Evolutionary conservation across 2,113 vertebrate genomes (phyloP).

Genomic region (Dipodomys ordii): DNA sequence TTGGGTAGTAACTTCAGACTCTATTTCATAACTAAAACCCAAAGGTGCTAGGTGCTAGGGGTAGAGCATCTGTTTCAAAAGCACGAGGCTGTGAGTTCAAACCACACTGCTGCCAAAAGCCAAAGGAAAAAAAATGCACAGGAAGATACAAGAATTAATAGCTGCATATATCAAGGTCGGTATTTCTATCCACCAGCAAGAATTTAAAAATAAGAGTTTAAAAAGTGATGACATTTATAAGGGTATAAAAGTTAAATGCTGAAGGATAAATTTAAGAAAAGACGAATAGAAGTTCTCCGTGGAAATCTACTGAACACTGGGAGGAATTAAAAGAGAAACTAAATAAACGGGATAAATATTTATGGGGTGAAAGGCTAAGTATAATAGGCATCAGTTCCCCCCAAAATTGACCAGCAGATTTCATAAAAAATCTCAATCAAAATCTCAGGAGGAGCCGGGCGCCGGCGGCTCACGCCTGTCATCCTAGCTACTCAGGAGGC

Average conservation of each 20-base stretch:
- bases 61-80: no score
- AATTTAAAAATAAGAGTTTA: constrained; percentile 31
- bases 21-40: no score
- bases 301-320: constrained; percentile 31
- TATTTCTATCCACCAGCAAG: constrained; percentile 9
- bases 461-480: no score
- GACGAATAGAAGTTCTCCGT: not conserved
- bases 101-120: no score
- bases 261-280: not conserved
- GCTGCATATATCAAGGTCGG: not conserved
- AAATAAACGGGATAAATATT: not conserved
- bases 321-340: constrained; percentile 6
- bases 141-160: not conserved
- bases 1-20: no score
- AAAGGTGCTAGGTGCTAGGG: not conserved
- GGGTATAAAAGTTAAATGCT: constrained; percentile 20
- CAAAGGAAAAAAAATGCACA: not conserved
- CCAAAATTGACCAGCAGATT: not conserved
- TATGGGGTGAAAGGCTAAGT: not conserved
- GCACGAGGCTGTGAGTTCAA: no score
- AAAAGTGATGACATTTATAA: constrained; percentile 14
- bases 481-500: no score
- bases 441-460: not conserved
- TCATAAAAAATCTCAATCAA: not conserved
- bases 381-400: not conserved